Evolutionary conservation across 2,797 vertebrate genomes (phyloP).

Genomic region (Tapera naevia): DNA sequence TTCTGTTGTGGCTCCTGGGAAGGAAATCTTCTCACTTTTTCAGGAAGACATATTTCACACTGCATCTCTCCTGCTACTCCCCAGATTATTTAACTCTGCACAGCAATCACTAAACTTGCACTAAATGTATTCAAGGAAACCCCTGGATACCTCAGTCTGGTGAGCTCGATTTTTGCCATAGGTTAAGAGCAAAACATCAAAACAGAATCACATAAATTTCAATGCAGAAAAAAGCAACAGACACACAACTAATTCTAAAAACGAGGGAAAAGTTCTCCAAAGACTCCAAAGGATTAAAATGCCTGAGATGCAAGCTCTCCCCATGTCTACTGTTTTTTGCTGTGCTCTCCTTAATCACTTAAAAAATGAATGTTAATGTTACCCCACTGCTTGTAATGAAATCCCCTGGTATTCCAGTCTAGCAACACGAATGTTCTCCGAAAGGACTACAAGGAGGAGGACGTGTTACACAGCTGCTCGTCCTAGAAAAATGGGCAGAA

Average conservation of each 20-base stretch:
- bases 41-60: fast-evolving
- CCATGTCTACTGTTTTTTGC: not conserved
- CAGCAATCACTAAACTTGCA: not conserved
- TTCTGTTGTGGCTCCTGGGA: not conserved
- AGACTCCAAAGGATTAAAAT: not conserved
- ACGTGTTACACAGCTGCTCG: constrained; percentile 15
- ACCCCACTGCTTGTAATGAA: not conserved
- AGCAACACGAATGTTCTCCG: not conserved
- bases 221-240: not conserved
- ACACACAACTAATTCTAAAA: not conserved
- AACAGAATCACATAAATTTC: not conserved
- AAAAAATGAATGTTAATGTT: not conserved
- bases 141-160: not conserved
- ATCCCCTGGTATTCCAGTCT: not conserved
- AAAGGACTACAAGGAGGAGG: not conserved
- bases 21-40: not conserved
- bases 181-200: not conserved
- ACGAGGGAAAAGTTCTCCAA: fast-evolving
- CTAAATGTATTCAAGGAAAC: not conserved
- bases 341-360: not conserved
- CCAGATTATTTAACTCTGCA: not conserved
- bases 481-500: constrained; percentile 51
- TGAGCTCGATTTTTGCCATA: not conserved
- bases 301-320: not conserved
- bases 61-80: not conserved